A percentile compares a stretch with the other conserved stretches of the same genome.
Evolutionary conservation across 2,797 vertebrate species (phyloP).

Genomic region (Gallinago nigripennis): DNA sequence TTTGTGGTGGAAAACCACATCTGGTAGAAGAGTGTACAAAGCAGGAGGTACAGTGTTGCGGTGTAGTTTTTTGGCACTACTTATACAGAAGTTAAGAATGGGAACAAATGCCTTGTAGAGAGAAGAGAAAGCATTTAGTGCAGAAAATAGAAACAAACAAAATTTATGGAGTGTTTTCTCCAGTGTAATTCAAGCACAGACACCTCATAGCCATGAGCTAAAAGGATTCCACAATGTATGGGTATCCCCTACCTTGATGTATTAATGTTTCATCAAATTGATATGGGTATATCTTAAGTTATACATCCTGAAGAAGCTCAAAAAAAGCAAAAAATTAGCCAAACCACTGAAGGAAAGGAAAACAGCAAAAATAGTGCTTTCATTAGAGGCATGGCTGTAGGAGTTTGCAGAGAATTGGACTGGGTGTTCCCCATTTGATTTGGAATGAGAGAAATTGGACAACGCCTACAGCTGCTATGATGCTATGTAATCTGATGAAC

Average conservation of each 20-base stretch:
- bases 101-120: not conserved
- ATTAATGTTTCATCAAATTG: not conserved
- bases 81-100: not conserved
- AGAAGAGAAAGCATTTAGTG: not conserved
- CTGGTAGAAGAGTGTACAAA: not conserved
- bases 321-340: not conserved
- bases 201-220: not conserved
- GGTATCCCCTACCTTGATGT: not conserved
- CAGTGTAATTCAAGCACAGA: not conserved
- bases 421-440: not conserved
- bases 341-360: not conserved
- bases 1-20: not conserved
- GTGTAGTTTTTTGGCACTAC: not conserved
- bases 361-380: not conserved
- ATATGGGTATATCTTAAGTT: not conserved
- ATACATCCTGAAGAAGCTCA: not conserved
- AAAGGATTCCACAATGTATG: not conserved
- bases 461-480: not conserved
- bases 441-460: not conserved
- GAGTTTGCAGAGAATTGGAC: not conserved
- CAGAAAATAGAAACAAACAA: not conserved
- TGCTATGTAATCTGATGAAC: not conserved
- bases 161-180: not conserved
- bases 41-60: not conserved
- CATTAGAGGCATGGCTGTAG: not conserved